Evolutionary conservation across 2,797 vertebrate genomes (phyloP).

Genomic region (Notoglanidium macrostoma): DNA sequence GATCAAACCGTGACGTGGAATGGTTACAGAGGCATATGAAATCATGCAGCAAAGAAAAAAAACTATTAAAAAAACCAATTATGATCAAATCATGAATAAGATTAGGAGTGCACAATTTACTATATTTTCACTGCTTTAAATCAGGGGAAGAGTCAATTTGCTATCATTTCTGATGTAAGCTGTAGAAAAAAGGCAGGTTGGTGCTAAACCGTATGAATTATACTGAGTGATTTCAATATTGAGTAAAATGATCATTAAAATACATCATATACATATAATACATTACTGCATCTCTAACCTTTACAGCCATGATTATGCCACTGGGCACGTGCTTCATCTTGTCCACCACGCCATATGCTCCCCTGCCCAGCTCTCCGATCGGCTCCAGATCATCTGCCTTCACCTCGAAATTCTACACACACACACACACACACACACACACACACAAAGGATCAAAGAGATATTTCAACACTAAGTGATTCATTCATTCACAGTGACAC

Average conservation of each 20-base stretch:
- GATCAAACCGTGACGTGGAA: neutral
- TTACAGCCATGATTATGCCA: constrained; percentile 96
- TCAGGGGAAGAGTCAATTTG: neutral
- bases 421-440: constrained; percentile 16
- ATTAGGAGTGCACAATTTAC: neutral
- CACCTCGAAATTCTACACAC: constrained; percentile 92
- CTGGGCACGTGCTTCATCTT: constrained; percentile 95
- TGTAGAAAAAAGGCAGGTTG: neutral
- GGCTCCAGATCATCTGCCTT: constrained; percentile 98
- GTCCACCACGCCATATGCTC: constrained; percentile 95
- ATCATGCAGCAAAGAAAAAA: neutral
- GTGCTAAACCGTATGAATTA: neutral
- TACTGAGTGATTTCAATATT: neutral
- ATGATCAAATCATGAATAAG: neutral
- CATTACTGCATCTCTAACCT: constrained; percentile 74
- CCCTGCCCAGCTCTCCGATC: constrained; percentile 91
- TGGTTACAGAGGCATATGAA: neutral
- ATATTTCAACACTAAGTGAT: neutral
- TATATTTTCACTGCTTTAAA: neutral
- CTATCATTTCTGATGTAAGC: neutral
- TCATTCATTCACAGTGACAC: neutral
- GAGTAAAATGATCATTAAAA: neutral
- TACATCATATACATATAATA: no score
- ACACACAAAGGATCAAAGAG: neutral
- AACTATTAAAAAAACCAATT: neutral